Percentiles rank a stretch among this genome's conserved stretches.
These are phyloP conservation scores for Plutella xylostella DNA, from an alignment of 2,888 invertebrate species.

Conservation along the genomic window DNA sequence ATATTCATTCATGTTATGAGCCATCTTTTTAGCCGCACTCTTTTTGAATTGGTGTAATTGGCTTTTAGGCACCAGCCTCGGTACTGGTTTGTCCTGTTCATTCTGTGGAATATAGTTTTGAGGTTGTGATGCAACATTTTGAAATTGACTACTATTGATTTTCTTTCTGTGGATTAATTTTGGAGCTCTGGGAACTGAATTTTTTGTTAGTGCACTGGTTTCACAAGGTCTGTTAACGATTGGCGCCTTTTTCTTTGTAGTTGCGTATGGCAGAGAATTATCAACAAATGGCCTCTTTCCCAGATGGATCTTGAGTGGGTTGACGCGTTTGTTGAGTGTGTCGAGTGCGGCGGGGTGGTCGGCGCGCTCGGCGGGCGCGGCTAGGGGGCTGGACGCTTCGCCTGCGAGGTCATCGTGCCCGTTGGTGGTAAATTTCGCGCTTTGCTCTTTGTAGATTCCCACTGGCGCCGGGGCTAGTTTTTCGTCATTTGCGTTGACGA, in stretches of 20 bases:
- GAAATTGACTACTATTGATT: constrained; percentile 39
- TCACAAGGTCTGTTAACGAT: constrained; percentile 41
- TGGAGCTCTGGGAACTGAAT: constrained; percentile 39
- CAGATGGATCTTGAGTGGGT: constrained; percentile 57
- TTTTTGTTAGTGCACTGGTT: constrained; percentile 27
- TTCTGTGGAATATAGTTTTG: constrained; percentile 32
- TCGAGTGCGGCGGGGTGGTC: constrained; percentile 39
- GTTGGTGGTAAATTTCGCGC: constrained; percentile 48
- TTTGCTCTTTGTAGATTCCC: constrained; percentile 45
- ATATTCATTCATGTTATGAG: constrained; percentile 64
- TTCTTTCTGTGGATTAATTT: constrained; percentile 50
- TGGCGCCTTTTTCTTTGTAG: constrained; percentile 46
- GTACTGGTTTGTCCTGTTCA: constrained; percentile 58
- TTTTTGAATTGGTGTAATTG: constrained; percentile 57
- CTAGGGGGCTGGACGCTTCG: constrained; percentile 33
- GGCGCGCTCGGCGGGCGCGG: constrained; percentile 29
- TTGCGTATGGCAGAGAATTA: constrained; percentile 43
- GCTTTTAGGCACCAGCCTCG: constrained; percentile 59
- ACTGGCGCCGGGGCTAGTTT: constrained; percentile 44
- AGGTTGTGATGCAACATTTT: constrained; percentile 42
- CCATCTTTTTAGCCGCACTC: constrained; percentile 50
- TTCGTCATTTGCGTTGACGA: constrained; percentile 52
- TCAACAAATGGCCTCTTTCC: constrained; percentile 64
- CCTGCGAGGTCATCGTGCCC: constrained; percentile 45
- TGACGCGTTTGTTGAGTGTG: constrained; percentile 50